Evolutionary conservation across 2,888 invertebrate genomes (phyloP), one percentile per base, ranked within the genome.

Genomic region (Luffia ferchaultella): DNA sequence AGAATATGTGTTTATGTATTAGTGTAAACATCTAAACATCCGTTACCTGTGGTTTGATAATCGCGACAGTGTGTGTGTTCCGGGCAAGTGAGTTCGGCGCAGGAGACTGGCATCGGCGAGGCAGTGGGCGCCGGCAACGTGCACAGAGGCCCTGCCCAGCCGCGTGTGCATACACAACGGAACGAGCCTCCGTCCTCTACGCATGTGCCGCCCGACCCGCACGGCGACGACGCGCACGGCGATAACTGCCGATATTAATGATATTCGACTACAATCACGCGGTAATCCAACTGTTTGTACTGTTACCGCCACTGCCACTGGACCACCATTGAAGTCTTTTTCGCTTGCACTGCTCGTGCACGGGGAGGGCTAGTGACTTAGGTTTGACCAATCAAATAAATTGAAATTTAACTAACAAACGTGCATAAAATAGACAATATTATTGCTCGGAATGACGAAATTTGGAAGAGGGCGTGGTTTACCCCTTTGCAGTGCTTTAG

Each of bases 121-220:
- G 16, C 67, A 85, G 82, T 57, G 68, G 67, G 82, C 83, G 61
- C 73, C 65, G 59, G 72, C 58, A 64, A 59, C 53, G 64, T 61
- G 63, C 84, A 83, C 51, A 73, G 69, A 53, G 82, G 80, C 53
- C 78, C 80, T 56, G 61, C 64, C 59, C 65, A 87, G 64, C 74
- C 88, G 54, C 85, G 87, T 16, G 80, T 84, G 68, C 95, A 95
- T 66, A 93, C 87, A 74, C 96, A 96, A 54, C 87, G 77, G 75
- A 76, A 79, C 18, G 73, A 76, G 12, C 65, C 62, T 53, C 73
- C 77, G 67, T 77, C 78, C 56, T 91, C 90, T 49, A 84, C 77
- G 68, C 96, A 96, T 20, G 79, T 86, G 46, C 92, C 95, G 53
- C 89, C 89, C 73, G 93, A 92, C 58, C 87, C 85, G 73, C 97